Evolutionary conservation across 2,888 invertebrate genomes (phyloP).

Genomic region (Odontothrips loti): DNA sequence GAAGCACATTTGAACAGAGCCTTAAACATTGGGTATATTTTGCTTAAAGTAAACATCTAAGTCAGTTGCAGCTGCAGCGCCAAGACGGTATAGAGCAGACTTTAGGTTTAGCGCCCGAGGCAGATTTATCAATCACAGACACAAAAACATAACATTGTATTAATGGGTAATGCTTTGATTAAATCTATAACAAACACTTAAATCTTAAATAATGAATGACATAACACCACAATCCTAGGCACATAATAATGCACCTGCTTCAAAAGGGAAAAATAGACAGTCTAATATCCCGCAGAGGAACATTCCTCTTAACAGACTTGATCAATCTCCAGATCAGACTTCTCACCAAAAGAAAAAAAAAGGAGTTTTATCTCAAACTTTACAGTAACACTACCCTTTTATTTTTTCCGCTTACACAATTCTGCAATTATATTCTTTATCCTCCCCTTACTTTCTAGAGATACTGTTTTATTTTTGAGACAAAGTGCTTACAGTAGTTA

Average conservation of each 20-base stretch:
- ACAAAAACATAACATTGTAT: constrained; percentile 2
- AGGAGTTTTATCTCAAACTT: not conserved
- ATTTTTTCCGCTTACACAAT: not conserved
- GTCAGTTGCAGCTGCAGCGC: not conserved
- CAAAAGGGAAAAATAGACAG: constrained; percentile 13
- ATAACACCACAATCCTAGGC: not conserved
- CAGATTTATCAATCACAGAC: constrained; percentile 16
- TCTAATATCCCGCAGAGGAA: not conserved
- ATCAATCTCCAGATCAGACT: not conserved
- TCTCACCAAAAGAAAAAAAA: not conserved
- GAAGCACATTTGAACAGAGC: not conserved
- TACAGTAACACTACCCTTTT: not conserved
- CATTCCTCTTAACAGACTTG: not conserved
- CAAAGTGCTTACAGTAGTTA: not conserved
- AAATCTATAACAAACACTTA: constrained; percentile 1
- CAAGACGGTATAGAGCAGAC: not conserved
- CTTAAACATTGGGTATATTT: too few species aligned
- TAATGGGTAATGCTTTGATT: not conserved
- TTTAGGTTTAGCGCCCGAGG: constrained; percentile 4
- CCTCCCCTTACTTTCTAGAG: not conserved
- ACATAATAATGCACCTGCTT: not conserved
- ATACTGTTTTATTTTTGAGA: not conserved
- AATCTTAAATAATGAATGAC: not conserved
- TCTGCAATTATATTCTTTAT: not conserved
- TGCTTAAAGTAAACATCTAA: not conserved